Conservation (phyloP, 2,113 vertebrate species). For the Corynorhinus townsendii region DNA sequence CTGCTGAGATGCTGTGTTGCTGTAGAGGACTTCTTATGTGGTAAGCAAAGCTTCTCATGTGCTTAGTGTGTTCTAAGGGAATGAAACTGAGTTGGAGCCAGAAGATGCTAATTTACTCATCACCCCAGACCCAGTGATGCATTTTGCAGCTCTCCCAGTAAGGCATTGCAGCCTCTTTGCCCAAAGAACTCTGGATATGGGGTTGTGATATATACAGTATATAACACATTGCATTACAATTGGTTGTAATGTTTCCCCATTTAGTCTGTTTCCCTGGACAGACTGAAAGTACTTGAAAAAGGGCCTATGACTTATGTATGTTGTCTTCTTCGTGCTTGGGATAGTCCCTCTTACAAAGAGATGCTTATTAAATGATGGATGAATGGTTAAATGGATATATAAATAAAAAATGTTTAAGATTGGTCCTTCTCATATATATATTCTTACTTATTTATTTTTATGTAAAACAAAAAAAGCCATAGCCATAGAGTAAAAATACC, state of each 20-base stretch:
- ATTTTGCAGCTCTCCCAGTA: background rate
- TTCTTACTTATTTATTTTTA: background rate
- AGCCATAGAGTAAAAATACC: background rate
- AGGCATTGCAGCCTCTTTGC: background rate
- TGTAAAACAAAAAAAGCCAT: background rate
- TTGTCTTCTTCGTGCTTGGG: background rate
- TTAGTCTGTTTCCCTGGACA: background rate
- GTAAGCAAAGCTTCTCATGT: background rate
- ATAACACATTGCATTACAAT: too few relatives aligned
- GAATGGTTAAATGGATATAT: background rate
- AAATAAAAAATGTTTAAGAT: background rate
- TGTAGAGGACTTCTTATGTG: fast-evolving
- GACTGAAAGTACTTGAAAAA: background rate
- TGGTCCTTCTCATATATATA: background rate
- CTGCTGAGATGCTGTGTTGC: background rate
- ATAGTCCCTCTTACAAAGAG: background rate
- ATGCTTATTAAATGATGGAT: background rate
- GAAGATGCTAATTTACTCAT: background rate
- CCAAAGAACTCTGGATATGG: fast-evolving
- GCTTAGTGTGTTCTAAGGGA: background rate
- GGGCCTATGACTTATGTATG: background rate
- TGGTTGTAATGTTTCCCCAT: background rate
- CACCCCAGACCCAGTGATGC: background rate
- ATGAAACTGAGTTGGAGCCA: background rate
- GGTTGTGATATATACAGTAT: background rate